phyloP scores from a whole-genome alignment of 2,888 invertebrate species.

The Thyatira batis region DNA sequence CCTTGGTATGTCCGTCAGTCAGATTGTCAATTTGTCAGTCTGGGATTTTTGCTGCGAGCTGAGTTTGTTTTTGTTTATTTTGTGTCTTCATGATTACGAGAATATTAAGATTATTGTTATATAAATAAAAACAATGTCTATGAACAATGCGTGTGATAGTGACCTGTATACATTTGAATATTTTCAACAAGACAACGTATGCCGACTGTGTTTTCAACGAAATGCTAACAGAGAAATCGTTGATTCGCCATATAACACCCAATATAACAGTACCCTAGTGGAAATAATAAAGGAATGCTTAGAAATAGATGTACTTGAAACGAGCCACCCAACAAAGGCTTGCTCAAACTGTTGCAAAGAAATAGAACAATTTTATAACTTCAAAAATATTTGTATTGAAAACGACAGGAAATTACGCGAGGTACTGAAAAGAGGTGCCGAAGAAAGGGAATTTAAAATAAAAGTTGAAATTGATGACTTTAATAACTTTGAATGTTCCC shows the following conservation, averaged over 20 bases:
- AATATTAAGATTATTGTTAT: too few species aligned
- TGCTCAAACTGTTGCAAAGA: constrained; percentile 54
- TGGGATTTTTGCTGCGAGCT: too few species aligned
- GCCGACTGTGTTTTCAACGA: constrained; percentile 63
- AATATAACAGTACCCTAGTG: constrained; percentile 28
- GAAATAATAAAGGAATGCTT: constrained; percentile 58
- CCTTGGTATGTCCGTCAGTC: too few species aligned
- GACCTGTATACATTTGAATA: constrained; percentile 56
- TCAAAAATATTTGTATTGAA: constrained; percentile 56
- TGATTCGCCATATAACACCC: constrained; percentile 10
- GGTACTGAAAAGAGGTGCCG: constrained; percentile 31
- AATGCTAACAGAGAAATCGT: constrained; percentile 44
- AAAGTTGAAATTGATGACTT: constrained; percentile 11
- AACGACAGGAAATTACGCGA: constrained; percentile 47
- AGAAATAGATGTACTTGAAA: constrained; percentile 45
- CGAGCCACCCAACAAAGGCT: constrained; percentile 45
- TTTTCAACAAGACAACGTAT: constrained; percentile 58
- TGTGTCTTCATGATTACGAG: too few species aligned
- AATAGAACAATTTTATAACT: constrained; percentile 57
- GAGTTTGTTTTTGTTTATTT: too few species aligned
- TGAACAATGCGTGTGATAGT: constrained; percentile 29
- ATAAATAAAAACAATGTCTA: constrained; percentile 28
- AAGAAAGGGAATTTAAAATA: constrained; percentile 24
- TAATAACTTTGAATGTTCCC: constrained; percentile 8
- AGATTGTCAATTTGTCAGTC: too few species aligned